Conservation (phyloP, 2,113 vertebrate genomes). For the Dicerorhinus sumatrensis region DNA sequence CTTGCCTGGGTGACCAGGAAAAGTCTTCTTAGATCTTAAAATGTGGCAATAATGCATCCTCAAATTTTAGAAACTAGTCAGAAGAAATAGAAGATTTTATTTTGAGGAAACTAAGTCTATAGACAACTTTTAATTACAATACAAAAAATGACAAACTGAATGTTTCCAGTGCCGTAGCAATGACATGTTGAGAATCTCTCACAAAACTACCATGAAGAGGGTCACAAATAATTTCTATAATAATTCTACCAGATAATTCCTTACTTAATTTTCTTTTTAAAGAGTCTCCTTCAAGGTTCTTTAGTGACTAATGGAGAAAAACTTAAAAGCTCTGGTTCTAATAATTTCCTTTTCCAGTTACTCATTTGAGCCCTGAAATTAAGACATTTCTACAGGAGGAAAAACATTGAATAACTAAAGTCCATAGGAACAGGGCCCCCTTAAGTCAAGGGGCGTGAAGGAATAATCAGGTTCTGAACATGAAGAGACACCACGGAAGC, state of each 20-base stretch:
- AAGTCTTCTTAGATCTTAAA: background rate
- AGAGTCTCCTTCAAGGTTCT: background rate
- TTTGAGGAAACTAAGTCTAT: background rate
- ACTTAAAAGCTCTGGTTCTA: background rate
- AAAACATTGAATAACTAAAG: background rate
- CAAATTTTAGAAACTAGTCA: background rate
- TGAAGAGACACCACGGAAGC: background rate
- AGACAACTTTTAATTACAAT: background rate
- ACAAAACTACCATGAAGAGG: background rate
- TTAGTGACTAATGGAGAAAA: background rate
- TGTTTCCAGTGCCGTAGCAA: background rate
- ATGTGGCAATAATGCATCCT: background rate
- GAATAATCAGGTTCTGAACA: background rate
- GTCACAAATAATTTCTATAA: constrained; percentile 15
- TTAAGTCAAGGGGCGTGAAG: background rate
- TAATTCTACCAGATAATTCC: background rate
- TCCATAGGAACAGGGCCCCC: background rate
- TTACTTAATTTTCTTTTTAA: background rate
- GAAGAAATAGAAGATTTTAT: background rate
- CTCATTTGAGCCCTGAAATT: background rate
- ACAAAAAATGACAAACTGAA: background rate
- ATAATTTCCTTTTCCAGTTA: constrained; percentile 2
- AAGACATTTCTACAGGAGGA: background rate
- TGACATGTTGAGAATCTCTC: background rate
- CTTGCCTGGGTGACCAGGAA: background rate